A percentile compares a stretch with the other conserved stretches of the same genome.
Evolutionary conservation across 2,888 invertebrate species (phyloP).

Genomic region (Ophion costatus): DNA sequence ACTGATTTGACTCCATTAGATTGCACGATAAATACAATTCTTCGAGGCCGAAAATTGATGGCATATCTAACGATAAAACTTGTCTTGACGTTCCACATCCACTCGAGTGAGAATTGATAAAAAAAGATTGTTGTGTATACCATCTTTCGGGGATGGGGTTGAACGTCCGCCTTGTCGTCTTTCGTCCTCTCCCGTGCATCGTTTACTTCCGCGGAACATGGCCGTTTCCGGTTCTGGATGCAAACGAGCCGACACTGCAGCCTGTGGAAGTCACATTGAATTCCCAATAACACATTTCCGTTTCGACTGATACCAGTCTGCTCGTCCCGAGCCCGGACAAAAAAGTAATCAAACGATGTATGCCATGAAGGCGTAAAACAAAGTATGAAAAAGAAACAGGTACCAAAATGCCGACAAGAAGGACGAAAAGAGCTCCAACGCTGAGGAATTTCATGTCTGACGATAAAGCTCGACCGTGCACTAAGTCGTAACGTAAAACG

Average conservation of each 20-base stretch:
- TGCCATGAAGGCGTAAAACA: not conserved
- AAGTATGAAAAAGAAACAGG: not conserved
- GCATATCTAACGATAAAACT: not conserved
- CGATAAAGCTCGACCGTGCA: not conserved
- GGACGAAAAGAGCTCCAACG: constrained; percentile 43
- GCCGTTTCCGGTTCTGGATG: constrained; percentile 11
- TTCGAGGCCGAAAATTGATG: not conserved
- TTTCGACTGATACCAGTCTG: too few species aligned
- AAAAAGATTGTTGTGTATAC: not conserved
- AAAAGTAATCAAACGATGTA: not conserved
- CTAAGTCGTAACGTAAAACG: constrained; percentile 1
- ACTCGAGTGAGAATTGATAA: not conserved
- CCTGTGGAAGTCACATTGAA: constrained; percentile 30
- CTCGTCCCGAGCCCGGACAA: not conserved
- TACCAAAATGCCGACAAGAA: constrained; percentile 59
- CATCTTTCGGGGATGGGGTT: constrained; percentile 27
- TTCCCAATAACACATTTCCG: not conserved
- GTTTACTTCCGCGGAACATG: constrained; percentile 20
- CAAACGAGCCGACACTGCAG: constrained; percentile 29
- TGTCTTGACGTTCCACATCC: not conserved
- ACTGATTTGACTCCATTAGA: not conserved
- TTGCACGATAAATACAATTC: not conserved
- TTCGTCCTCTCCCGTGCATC: constrained; percentile 40
- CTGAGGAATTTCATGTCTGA: constrained; percentile 56
- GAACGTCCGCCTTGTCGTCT: constrained; percentile 42